These are phyloP conservation scores for Bombylius discolor DNA, from an alignment of 2,888 invertebrate species.

Conservation along the genomic window DNA sequence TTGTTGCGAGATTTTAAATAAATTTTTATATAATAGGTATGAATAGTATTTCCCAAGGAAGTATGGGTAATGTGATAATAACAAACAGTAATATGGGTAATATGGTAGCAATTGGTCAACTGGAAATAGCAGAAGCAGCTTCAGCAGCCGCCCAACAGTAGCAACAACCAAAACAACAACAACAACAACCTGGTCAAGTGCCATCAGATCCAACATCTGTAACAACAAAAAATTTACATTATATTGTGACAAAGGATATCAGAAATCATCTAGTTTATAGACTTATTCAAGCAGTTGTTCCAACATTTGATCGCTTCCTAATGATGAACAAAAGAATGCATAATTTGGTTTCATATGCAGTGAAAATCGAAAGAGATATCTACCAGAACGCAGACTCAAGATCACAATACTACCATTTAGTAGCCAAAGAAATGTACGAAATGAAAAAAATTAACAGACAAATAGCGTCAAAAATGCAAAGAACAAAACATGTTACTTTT, in stretches of 20 bases:
- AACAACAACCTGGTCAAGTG: constrained; percentile 43
- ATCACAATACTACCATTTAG: constrained; percentile 94
- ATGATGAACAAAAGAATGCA: constrained; percentile 95
- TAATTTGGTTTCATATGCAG: constrained; percentile 93
- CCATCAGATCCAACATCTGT: constrained; percentile 70
- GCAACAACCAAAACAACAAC: constrained; percentile 22
- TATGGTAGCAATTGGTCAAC: constrained; percentile 36
- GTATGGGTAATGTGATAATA: constrained; percentile 62
- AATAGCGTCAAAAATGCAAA: constrained; percentile 83
- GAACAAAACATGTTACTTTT: constrained; percentile 52
- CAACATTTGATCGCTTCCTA: constrained; percentile 91
- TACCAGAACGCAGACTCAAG: constrained; percentile 96
- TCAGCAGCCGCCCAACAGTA: constrained; percentile 25
- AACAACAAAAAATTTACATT: constrained; percentile 88
- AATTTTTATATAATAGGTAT: constrained; percentile 39
- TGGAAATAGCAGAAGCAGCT: constrained; percentile 23
- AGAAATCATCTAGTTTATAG: constrained; percentile 98
- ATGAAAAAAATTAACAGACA: constrained; percentile 96
- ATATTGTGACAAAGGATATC: constrained; percentile 91
- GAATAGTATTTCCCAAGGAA: constrained; percentile 46
- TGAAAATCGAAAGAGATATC: constrained; percentile 99
- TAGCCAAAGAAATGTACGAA: constrained; percentile 99
- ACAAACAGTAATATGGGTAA: constrained; percentile 60
- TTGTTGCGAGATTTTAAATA: no score
- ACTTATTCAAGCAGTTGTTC: constrained; percentile 98